phyloP scores from a whole-genome alignment of 2,888 invertebrate species.

The Oscheius sp. region DNA sequence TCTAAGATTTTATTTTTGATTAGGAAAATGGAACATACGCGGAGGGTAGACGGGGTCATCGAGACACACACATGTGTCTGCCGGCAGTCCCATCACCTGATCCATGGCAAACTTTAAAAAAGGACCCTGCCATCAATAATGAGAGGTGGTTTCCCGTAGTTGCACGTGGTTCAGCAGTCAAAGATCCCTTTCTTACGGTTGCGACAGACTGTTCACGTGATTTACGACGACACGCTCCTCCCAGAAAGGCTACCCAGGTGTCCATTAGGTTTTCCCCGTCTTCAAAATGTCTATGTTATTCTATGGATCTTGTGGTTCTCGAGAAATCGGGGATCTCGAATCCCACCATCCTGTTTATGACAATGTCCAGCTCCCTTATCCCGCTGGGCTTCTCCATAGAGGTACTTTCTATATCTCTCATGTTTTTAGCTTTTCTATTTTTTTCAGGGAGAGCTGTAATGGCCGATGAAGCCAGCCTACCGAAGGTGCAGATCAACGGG shows the following conservation, averaged over 20 bases:
- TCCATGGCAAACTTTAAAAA: not conserved
- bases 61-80: too few species aligned
- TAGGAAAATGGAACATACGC: too few species aligned
- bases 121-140: not conserved
- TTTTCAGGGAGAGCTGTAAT: slow-evolving; percentile 9
- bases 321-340: slow-evolving; percentile 21
- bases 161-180: slow-evolving; percentile 3
- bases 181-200: not conserved
- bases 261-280: not conserved
- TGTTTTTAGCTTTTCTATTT: not conserved
- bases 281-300: slow-evolving; percentile 16
- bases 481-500: slow-evolving; percentile 8
- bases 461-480: slow-evolving; percentile 1
- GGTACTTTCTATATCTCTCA: not conserved
- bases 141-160: slow-evolving; percentile 1
- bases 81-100: too few species aligned
- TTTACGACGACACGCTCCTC: slow-evolving; percentile 17
- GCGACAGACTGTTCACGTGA: slow-evolving; percentile 24
- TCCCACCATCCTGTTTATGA: slow-evolving; percentile 27
- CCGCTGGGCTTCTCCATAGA: slow-evolving; percentile 15
- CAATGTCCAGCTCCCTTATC: slow-evolving; percentile 3
- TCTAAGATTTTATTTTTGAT: too few species aligned
- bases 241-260: not conserved
- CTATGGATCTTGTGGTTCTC: slow-evolving; percentile 25
- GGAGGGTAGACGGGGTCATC: too few species aligned